Conservation (phyloP, 2,888 invertebrate genomes). For the Agriopis marginaria region DNA sequence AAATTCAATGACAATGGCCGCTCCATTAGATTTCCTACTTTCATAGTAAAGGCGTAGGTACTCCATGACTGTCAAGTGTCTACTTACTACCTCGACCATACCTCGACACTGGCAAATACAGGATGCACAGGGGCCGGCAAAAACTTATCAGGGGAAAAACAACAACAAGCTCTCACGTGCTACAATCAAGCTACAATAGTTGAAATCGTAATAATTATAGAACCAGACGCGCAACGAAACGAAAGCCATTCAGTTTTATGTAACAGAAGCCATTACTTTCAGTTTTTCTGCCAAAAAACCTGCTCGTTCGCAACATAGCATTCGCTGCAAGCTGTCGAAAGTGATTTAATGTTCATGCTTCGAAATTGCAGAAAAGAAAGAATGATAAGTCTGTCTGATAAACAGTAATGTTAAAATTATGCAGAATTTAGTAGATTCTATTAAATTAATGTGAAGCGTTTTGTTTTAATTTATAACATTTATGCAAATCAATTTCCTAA, state of each 20-base stretch:
- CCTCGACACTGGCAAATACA: too few species aligned
- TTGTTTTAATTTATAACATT: slow-evolving; percentile 5
- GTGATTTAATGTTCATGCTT: slow-evolving; percentile 35
- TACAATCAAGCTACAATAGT: slow-evolving; percentile 10
- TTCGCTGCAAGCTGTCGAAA: slow-evolving; percentile 36
- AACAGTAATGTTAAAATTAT: slow-evolving; percentile 1
- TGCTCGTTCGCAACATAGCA: slow-evolving; percentile 35
- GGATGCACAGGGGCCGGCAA: too few species aligned
- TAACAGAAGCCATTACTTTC: slow-evolving; percentile 54
- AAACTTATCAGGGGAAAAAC: too few species aligned
- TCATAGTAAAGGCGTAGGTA: too few species aligned
- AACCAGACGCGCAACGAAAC: slow-evolving; percentile 47
- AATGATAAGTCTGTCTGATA: neutral
- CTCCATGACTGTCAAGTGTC: too few species aligned
- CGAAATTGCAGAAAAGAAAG: slow-evolving; percentile 17
- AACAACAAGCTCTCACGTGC: too few species aligned
- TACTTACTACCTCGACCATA: too few species aligned
- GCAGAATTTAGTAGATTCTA: neutral
- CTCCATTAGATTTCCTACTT: too few species aligned
- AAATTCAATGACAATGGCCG: too few species aligned
- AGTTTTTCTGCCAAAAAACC: slow-evolving; percentile 48
- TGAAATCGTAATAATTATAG: slow-evolving; percentile 10
- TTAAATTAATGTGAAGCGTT: neutral
- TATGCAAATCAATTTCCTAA: slow-evolving; percentile 13
- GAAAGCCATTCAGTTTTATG: slow-evolving; percentile 59